Evolutionary conservation across 53 echinoderm and acorn worm genomes (phyloP), one percentile per base, ranked within the genome.

Genomic region (Holothuria leucospilota): DNA sequence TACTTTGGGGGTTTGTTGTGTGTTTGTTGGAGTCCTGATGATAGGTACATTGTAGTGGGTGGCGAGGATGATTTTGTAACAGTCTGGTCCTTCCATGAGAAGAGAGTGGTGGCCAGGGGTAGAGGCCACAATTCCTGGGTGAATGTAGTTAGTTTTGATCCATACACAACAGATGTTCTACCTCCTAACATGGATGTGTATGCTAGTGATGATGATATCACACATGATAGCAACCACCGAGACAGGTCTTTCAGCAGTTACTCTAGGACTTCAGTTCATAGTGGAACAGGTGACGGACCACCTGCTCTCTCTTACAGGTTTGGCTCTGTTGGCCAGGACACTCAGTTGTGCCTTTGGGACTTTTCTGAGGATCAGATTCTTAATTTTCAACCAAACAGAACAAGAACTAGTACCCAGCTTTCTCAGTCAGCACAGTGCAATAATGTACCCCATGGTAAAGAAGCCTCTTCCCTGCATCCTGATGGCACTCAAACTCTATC

Each of bases 11-110:
- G 98, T 6, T 79, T 98, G 62, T 86, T 90, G 13, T 98, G 98
- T 93, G 95, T 98, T 26, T 93, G 98, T 91, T 98, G 98, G 98
- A 98, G 98, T 51, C 98, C 98, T 0, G 97, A 98, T 81, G 90
- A 91, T 77, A 93, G 86, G 89, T 98, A 98, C 67, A 83, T 98
- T 84, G 95, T 95, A 5, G 93, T 93, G 0, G 98, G 98, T 5
- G 98, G 98, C 0, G 98, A 98, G 82, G 98, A 98, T 41, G 98
- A 98, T 86, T 87, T 95, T 23, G 95, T 98, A 52, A 90, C 95
- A 0, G 95, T 98, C 59, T 98, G 94, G 95, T 98, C 98, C 46
- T 98, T 98, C 78, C 74, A 78, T 27, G 93, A 95, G 27, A 95
- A 86, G 73, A 77, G 88, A 74, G 98, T 98, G 21, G 91, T 95